A percentile compares a stretch with the other conserved stretches of the same genome.
These are phyloP conservation scores for Parauchenoglanis punctatus DNA, from an alignment of 2,797 vertebrate species.

Conservation along the genomic window DNA sequence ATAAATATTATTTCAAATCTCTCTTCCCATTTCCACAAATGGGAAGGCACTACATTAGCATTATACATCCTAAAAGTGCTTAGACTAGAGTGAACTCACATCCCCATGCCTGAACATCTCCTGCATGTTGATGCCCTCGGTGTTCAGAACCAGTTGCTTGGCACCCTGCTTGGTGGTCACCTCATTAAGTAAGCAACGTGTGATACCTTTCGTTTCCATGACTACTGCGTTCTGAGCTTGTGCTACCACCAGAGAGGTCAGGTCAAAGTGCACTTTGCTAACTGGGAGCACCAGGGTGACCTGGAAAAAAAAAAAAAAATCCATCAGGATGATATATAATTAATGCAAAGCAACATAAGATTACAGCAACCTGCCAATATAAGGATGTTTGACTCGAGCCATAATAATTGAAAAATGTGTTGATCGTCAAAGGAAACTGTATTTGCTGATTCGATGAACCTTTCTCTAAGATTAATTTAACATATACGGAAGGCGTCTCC, in stretches of 20 bases:
- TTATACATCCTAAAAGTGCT: neutral
- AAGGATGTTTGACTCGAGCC: no score
- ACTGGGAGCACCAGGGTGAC: conserved; percentile 82
- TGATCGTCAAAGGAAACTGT: neutral
- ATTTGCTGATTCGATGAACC: neutral
- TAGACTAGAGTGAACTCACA: conserved; percentile 65
- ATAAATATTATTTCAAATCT: neutral
- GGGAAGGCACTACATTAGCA: neutral
- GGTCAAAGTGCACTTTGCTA: conserved; percentile 87
- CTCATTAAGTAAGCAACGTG: conserved; percentile 87
- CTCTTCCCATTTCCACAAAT: neutral
- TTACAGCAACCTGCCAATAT: neutral
- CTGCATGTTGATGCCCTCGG: conserved; percentile 92
- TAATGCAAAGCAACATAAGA: neutral
- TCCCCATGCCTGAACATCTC: conserved; percentile 87
- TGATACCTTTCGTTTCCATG: conserved; percentile 87
- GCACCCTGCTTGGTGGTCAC: conserved; percentile 71
- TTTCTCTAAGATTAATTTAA: neutral
- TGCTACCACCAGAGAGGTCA: conserved; percentile 81
- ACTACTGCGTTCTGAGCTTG: conserved; percentile 81
- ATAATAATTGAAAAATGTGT: neutral
- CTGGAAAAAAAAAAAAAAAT: conserved; percentile 63
- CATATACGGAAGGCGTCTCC: neutral
- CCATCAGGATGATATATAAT: no score
- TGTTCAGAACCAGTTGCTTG: conserved; percentile 82